Conservation (phyloP, 2,797 vertebrate species). For the Pelodytes ibericus region DNA sequence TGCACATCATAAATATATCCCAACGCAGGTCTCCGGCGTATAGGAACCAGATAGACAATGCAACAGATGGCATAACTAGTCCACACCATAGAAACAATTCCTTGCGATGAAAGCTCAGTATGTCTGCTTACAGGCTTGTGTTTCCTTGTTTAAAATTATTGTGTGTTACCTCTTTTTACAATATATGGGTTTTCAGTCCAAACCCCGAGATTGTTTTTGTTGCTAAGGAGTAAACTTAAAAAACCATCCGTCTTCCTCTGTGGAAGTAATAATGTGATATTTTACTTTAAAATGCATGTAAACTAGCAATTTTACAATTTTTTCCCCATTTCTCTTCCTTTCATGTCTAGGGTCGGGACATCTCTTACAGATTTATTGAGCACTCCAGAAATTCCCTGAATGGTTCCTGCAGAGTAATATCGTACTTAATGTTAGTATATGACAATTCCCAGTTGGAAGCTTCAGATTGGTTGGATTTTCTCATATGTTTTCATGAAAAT, state of each 20-base stretch:
- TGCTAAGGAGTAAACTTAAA: slow-evolving; percentile 19
- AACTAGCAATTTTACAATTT: neutral
- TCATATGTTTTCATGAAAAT: no score
- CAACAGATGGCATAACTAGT: slow-evolving; percentile 48
- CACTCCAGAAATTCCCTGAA: neutral
- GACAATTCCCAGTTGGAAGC: no score
- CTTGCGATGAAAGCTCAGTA: slow-evolving; percentile 44
- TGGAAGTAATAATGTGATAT: slow-evolving; percentile 8
- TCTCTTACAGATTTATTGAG: neutral
- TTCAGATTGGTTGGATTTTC: no score
- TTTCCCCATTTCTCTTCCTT: neutral
- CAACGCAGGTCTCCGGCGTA: slow-evolving; percentile 48
- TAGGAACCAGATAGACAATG: slow-evolving; percentile 40
- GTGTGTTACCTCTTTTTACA: slow-evolving; percentile 7
- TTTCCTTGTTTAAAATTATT: slow-evolving; percentile 18
- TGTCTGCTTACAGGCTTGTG: slow-evolving; percentile 1
- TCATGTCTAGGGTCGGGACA: neutral
- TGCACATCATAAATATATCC: slow-evolving; percentile 60
- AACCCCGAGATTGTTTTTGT: slow-evolving; percentile 6
- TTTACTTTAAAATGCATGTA: neutral
- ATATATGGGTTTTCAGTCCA: slow-evolving; percentile 6
- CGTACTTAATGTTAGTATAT: no score
- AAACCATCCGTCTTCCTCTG: slow-evolving; percentile 7
- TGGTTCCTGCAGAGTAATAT: no score
- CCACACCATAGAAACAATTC: slow-evolving; percentile 60